Percentiles rank a stretch among this genome's conserved stretches.
Conservation (phyloP, 2,113 vertebrate genomes). For the Polyodon spathula region DNA sequence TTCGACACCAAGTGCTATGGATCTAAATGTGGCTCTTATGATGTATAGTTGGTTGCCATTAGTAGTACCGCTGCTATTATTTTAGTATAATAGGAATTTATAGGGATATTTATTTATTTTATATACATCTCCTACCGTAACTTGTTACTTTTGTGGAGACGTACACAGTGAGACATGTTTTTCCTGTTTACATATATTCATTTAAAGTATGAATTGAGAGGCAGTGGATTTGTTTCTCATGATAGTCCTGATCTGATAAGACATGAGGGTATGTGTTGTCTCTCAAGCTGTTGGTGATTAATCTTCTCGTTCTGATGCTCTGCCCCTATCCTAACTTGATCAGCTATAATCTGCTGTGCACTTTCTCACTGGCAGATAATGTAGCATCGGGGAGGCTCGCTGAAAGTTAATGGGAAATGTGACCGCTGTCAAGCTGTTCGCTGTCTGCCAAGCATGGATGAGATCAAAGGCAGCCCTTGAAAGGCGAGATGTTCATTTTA, state of each 20-base stretch:
- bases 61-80: conserved; percentile 16
- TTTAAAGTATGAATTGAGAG: too few relatives aligned
- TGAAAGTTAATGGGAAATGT: conserved; percentile 16
- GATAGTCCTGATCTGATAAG: too few relatives aligned
- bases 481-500: conserved; percentile 42
- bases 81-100: conserved; percentile 9
- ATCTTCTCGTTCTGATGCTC: not conserved
- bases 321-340: conserved; percentile 21
- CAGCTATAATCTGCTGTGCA: conserved; percentile 27
- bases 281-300: conserved; percentile 16
- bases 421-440: conserved; percentile 28
- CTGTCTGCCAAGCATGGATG: conserved; percentile 30
- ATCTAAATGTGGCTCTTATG: conserved; percentile 2
- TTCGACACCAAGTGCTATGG: not conserved
- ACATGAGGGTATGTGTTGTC: too few relatives aligned
- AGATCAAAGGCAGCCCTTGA: conserved; percentile 60
- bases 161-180: too few relatives aligned
- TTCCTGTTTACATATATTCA: too few relatives aligned
- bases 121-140: not conserved
- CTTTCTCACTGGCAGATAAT: conserved; percentile 28
- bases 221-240: too few relatives aligned
- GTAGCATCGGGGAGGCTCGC: conserved; percentile 16
- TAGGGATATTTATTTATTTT: not conserved
- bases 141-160: too few relatives aligned
- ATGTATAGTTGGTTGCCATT: conserved; percentile 11